phyloP scores from a whole-genome alignment of 2,888 invertebrate species.

The Cyrtodaria siliqua region DNA sequence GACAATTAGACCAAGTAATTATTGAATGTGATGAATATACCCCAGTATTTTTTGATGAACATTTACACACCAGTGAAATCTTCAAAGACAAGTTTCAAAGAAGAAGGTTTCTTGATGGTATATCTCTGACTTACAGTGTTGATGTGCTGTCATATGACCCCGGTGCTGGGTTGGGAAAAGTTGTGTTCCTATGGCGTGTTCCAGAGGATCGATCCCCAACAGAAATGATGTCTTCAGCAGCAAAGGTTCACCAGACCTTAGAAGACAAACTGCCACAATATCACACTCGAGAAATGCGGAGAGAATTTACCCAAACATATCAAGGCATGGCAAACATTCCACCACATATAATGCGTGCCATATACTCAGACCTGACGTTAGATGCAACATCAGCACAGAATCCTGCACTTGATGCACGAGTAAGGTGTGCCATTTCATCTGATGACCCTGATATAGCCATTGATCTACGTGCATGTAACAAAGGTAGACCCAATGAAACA shows the following conservation, averaged over 20 bases:
- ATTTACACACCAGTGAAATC: conserved; percentile 18
- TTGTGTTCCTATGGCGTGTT: conserved; percentile 45
- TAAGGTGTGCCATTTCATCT: conserved; percentile 26
- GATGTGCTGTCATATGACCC: conserved; percentile 26
- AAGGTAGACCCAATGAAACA: conserved; percentile 1
- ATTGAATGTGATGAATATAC: conserved; percentile 22
- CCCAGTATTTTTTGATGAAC: conserved; percentile 32
- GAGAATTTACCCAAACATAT: conserved; percentile 36
- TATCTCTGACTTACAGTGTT: conserved; percentile 23
- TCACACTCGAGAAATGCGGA: conserved; percentile 49
- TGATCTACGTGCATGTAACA: conserved; percentile 6
- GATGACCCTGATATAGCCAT: conserved; percentile 33
- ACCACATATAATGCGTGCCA: conserved; percentile 30
- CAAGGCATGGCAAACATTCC: conserved; percentile 22
- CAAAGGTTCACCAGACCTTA: conserved; percentile 23
- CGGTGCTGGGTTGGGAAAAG: conserved; percentile 31
- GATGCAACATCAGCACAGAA: conserved; percentile 42
- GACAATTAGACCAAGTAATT: conserved; percentile 34
- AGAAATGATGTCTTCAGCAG: conserved; percentile 22
- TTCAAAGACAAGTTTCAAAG: conserved; percentile 15
- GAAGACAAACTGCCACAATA: conserved; percentile 32
- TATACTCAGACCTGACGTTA: conserved; percentile 43
- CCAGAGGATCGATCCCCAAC: conserved; percentile 15
- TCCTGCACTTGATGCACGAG: conserved; percentile 23
- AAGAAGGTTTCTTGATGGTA: conserved; percentile 15